These are phyloP conservation scores for Sciurus carolinensis DNA, from an alignment of 2,797 vertebrate genomes.

Conservation along the genomic window DNA sequence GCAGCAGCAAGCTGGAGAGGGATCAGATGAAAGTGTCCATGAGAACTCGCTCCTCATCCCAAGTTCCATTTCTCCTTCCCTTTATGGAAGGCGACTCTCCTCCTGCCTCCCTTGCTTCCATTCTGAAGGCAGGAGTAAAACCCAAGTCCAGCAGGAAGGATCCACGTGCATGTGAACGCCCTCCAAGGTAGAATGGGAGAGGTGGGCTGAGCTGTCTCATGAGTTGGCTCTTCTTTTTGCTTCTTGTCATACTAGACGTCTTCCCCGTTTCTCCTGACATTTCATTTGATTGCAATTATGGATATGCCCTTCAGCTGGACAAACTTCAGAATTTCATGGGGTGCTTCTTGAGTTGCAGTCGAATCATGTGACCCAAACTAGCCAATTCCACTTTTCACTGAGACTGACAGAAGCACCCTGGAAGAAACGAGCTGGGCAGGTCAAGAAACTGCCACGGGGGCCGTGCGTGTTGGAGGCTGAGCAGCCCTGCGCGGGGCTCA, in stretches of 20 bases:
- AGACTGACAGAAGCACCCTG: neutral
- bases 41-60: neutral
- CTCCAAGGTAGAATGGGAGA: rapidly evolving
- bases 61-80: neutral
- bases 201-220: neutral
- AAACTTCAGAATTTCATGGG: neutral
- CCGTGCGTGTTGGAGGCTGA: rapidly evolving
- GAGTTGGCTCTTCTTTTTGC: neutral
- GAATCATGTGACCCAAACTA: neutral
- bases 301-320: neutral
- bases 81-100: neutral
- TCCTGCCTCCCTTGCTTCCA: neutral
- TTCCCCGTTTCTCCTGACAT: neutral
- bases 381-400: neutral
- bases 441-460: neutral
- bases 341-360: neutral
- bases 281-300: neutral
- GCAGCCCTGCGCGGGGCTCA: too few relatives aligned
- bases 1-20: too few relatives aligned
- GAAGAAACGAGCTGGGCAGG: neutral
- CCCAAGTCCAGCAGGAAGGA: neutral
- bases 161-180: rapidly evolving
- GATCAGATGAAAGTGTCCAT: rapidly evolving
- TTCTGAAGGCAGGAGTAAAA: neutral
- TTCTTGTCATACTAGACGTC: neutral